A percentile compares a stretch with the other conserved stretches of the same genome.
These are phyloP conservation scores for Podarcis cretensis DNA, from an alignment of 2,113 vertebrate species.

Conservation along the genomic window DNA sequence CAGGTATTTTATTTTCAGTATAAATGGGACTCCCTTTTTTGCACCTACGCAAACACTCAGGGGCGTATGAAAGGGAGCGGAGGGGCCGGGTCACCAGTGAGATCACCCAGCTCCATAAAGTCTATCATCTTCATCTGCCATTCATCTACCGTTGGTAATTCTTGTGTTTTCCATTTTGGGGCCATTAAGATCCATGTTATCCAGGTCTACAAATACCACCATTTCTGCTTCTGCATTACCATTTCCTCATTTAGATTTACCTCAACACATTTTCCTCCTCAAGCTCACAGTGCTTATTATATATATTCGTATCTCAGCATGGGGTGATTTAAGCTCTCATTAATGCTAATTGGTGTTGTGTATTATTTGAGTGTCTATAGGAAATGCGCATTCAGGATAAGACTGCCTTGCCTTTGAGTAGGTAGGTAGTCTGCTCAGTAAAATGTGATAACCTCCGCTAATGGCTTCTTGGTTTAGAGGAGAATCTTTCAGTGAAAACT, in stretches of 20 bases:
- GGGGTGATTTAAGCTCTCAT: conserved; percentile 24
- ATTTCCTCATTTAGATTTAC: not conserved
- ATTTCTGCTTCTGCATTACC: not conserved
- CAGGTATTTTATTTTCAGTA: no score
- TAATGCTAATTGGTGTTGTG: conserved; percentile 21
- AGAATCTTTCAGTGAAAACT: not conserved
- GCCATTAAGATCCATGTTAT: not conserved
- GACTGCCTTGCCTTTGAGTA: not conserved
- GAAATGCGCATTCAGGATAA: not conserved
- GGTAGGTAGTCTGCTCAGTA: not conserved
- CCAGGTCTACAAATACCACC: not conserved
- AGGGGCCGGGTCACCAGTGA: no score
- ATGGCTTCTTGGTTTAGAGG: not conserved
- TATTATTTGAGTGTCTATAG: not conserved
- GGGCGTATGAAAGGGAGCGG: no score
- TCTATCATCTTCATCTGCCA: no score
- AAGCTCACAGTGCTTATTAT: not conserved
- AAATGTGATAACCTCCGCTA: not conserved
- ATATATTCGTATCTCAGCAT: conserved; percentile 22
- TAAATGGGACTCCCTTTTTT: no score
- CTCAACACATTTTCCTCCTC: not conserved
- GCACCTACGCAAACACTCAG: no score
- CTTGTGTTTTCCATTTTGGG: no score
- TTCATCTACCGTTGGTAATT: no score
- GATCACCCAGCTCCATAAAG: no score